phyloP scores from a whole-genome alignment of 1,140 invertebrate species.

The Helicoverpa zea region DNA sequence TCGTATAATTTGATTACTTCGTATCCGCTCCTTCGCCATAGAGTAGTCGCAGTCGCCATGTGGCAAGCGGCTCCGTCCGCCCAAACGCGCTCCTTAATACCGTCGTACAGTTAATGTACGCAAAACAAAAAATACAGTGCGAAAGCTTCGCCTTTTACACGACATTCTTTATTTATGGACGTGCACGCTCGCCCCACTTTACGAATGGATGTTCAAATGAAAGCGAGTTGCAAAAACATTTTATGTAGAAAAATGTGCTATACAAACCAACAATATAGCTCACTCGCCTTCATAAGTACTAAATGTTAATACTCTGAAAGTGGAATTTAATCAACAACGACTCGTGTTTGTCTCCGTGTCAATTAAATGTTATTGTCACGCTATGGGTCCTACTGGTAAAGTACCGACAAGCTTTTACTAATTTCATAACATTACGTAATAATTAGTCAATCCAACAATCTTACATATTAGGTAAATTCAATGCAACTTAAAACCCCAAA shows the following conservation, averaged over 20 bases:
- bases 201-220: constrained; percentile 63
- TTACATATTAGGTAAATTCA: no score
- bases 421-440: no score
- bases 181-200: constrained; percentile 63
- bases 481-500: no score
- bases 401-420: no score
- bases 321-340: not conserved
- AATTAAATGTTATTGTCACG: no score
- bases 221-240: constrained; percentile 54
- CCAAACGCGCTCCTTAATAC: constrained; percentile 28
- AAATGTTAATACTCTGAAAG: not conserved
- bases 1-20: no score
- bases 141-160: constrained; percentile 50
- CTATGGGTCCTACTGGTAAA: no score
- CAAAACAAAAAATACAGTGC: constrained; percentile 50
- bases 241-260: constrained; percentile 51
- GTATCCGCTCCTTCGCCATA: not conserved
- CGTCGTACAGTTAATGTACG: constrained; percentile 39
- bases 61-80: not conserved
- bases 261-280: constrained; percentile 20
- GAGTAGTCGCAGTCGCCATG: not conserved
- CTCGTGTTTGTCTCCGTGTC: not conserved
- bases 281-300: not conserved
- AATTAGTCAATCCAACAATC: no score
- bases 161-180: constrained; percentile 65